A percentile compares a stretch with the other conserved stretches of the same genome.
Conservation (phyloP, 2,797 vertebrate species). For the Tenualosa ilisha region DNA sequence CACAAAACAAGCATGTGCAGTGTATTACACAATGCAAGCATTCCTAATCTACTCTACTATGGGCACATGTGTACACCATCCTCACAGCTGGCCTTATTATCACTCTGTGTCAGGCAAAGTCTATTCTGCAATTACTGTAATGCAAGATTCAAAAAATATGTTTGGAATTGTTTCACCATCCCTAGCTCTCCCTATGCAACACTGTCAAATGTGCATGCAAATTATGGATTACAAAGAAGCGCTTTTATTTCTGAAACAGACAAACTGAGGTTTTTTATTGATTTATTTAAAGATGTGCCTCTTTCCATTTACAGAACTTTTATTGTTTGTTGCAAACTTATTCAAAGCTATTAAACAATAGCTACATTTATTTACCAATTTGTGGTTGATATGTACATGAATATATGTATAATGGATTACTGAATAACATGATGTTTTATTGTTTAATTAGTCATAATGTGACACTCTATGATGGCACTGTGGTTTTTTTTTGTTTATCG, state of each 20-base stretch:
- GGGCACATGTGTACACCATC: background rate
- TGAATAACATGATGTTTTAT: background rate
- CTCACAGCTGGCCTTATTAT: background rate
- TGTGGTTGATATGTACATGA: conserved; percentile 1
- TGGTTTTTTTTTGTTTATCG: background rate
- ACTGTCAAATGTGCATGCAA: background rate
- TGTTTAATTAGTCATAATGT: background rate
- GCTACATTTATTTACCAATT: background rate
- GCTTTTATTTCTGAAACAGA: background rate
- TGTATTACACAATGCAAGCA: conserved; percentile 14
- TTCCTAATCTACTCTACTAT: background rate
- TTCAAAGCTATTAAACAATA: background rate
- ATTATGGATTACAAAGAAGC: background rate
- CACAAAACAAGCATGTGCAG: background rate
- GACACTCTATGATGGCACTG: background rate
- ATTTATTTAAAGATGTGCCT: background rate
- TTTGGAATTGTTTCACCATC: background rate
- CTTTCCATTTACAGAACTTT: background rate
- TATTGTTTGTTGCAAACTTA: background rate
- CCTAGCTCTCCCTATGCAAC: background rate
- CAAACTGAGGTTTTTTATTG: background rate
- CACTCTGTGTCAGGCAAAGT: background rate
- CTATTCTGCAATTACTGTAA: too few species aligned
- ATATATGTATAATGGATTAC: background rate
- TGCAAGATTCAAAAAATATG: background rate